A percentile compares a stretch with the other conserved stretches of the same genome.
Evolutionary conservation across 2,113 vertebrate genomes (phyloP).

Genomic region (Taurulus bubalis): DNA sequence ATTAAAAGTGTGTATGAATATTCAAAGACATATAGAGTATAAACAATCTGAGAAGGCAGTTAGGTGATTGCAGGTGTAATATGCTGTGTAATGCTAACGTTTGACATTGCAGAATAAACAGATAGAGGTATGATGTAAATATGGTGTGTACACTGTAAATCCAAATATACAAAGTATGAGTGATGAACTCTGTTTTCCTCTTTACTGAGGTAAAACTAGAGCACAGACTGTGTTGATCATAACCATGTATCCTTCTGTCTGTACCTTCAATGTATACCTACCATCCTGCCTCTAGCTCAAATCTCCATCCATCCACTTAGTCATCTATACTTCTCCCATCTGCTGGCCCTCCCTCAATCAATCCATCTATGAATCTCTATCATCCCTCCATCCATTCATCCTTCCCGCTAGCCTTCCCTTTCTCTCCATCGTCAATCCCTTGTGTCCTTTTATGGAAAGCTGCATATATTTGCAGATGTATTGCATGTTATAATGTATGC

Average conservation of each 20-base stretch:
- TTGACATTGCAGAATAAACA: neutral
- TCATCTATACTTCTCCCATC: slow-evolving; percentile 23
- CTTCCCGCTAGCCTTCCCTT: slow-evolving; percentile 27
- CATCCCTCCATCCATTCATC: neutral
- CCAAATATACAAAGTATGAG: neutral
- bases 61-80: too few relatives aligned
- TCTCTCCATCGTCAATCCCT: slow-evolving; percentile 22
- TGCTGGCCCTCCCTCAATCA: slow-evolving; percentile 14
- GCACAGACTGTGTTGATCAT: neutral
- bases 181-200: neutral
- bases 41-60: too few relatives aligned
- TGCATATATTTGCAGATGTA: slow-evolving; percentile 6
- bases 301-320: slow-evolving; percentile 15
- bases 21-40: too few relatives aligned
- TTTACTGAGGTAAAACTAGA: neutral
- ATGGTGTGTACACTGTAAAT: neutral
- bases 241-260: neutral
- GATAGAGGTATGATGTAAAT: neutral
- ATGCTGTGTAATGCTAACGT: neutral
- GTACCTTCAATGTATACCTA: slow-evolving; percentile 6
- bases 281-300: neutral
- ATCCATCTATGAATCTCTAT: slow-evolving; percentile 19
- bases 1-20: too few relatives aligned
- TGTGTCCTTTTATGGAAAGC: neutral
- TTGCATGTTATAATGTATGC: neutral